A percentile compares a stretch with the other conserved stretches of the same genome.
phyloP scores from a whole-genome alignment of 2,113 vertebrate genomes.

The human region DNA sequence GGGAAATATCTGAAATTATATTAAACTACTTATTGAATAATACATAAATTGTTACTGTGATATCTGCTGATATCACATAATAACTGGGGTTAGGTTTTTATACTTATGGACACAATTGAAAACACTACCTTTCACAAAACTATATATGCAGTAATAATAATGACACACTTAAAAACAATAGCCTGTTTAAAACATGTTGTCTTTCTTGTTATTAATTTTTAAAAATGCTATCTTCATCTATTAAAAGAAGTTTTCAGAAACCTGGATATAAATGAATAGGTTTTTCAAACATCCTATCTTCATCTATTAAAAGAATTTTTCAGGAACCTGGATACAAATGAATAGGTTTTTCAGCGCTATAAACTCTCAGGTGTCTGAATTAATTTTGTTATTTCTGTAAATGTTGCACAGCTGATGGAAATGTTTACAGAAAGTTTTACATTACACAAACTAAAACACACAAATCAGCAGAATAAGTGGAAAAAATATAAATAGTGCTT shows the following conservation, averaged over 20 bases:
- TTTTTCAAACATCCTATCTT: not conserved
- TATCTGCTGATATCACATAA: not conserved
- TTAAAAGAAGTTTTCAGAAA: not conserved
- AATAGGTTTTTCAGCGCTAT: not conserved
- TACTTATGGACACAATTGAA: not conserved
- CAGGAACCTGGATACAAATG: not conserved
- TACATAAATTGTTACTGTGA: not conserved
- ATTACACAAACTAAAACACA: not conserved
- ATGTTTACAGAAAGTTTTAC: not conserved
- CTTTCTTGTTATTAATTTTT: not conserved
- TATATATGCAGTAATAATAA: not conserved
- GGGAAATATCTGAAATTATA: not conserved
- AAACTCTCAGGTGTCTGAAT: not conserved
- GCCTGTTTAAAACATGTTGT: not conserved
- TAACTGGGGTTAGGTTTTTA: not conserved
- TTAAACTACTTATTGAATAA: not conserved
- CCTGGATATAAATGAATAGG: not conserved
- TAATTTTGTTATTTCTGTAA: conserved; percentile 3
- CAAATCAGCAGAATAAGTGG: not conserved
- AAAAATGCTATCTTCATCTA: not conserved
- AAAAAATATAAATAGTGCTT: not conserved
- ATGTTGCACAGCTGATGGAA: not conserved
- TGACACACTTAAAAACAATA: not conserved
- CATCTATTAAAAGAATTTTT: not conserved
- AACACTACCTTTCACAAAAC: not conserved